A percentile compares a stretch with the other conserved stretches of the same genome.
Evolutionary conservation across 2,888 invertebrate genomes (phyloP).

Genomic region (Rhimphoctona megacephalus): DNA sequence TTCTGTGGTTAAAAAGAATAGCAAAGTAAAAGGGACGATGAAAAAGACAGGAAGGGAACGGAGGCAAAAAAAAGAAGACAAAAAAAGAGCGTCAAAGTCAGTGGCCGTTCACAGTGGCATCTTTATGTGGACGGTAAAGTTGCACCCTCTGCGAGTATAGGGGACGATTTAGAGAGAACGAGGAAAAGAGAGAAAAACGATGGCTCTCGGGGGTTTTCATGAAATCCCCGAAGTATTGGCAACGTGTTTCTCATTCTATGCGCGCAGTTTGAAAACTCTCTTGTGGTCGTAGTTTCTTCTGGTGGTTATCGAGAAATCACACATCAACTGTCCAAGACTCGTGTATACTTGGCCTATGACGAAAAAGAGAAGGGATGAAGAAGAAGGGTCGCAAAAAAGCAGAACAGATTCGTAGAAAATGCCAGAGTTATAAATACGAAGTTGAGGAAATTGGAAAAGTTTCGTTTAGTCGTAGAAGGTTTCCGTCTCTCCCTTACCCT

Average conservation of each 20-base stretch:
- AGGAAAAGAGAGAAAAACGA: conserved; percentile 11
- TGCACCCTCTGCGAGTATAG: conserved; percentile 19
- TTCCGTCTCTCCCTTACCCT: neutral
- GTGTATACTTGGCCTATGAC: conserved; percentile 36
- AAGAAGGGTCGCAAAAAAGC: conserved; percentile 34
- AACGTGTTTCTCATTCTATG: conserved; percentile 33
- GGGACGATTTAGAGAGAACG: conserved; percentile 6
- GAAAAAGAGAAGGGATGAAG: conserved; percentile 48
- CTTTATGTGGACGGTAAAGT: conserved; percentile 46
- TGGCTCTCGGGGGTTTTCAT: conserved; percentile 2
- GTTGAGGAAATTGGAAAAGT: conserved; percentile 80
- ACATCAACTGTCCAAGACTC: conserved; percentile 52
- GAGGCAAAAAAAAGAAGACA: neutral
- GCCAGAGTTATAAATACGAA: conserved; percentile 78
- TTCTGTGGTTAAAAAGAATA: neutral
- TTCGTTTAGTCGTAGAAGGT: conserved; percentile 62
- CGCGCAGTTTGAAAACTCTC: conserved; percentile 47
- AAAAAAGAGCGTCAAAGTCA: conserved; percentile 38
- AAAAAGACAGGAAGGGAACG: neutral
- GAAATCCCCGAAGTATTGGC: conserved; percentile 14
- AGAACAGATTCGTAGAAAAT: conserved; percentile 56
- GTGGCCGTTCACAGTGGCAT: conserved; percentile 26
- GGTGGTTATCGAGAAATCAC: conserved; percentile 62
- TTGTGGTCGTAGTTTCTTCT: conserved; percentile 9
- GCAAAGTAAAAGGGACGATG: conserved; percentile 5